Conservation (phyloP, 2,113 vertebrate species). For the Prolemur simus region DNA sequence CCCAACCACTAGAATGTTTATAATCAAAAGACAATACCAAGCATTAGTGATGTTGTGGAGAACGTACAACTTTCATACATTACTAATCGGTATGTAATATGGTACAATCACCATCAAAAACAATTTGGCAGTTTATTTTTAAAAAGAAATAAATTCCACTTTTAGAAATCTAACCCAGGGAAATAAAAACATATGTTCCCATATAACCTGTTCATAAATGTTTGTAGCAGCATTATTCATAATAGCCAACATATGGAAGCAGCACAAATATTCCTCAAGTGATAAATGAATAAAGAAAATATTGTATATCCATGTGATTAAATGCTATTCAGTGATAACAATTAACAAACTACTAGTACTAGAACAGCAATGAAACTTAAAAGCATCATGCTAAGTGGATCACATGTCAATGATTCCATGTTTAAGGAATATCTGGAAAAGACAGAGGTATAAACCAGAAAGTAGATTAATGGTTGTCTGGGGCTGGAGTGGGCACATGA, state of each 20-base stretch:
- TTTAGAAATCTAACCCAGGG: neutral
- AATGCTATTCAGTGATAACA: neutral
- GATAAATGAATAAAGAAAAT: neutral
- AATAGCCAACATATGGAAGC: neutral
- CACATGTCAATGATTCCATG: neutral
- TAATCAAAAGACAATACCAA: neutral
- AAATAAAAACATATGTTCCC: neutral
- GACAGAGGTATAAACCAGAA: neutral
- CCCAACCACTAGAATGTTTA: neutral
- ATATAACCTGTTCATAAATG: neutral
- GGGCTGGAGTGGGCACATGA: no score
- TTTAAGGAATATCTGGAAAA: neutral
- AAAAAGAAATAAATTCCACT: neutral
- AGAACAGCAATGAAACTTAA: neutral
- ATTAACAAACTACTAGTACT: neutral
- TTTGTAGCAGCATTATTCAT: neutral
- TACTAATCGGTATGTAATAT: neutral
- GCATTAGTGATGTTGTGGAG: neutral
- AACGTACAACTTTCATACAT: neutral
- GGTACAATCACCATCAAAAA: neutral
- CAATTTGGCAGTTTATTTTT: neutral
- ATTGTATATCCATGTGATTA: neutral
- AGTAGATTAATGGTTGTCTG: neutral
- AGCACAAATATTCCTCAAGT: neutral
- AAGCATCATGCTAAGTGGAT: neutral